Base-by-base conservation (phyloP, 1,140 invertebrate genomes). In the Calosoma granatense region DNA sequence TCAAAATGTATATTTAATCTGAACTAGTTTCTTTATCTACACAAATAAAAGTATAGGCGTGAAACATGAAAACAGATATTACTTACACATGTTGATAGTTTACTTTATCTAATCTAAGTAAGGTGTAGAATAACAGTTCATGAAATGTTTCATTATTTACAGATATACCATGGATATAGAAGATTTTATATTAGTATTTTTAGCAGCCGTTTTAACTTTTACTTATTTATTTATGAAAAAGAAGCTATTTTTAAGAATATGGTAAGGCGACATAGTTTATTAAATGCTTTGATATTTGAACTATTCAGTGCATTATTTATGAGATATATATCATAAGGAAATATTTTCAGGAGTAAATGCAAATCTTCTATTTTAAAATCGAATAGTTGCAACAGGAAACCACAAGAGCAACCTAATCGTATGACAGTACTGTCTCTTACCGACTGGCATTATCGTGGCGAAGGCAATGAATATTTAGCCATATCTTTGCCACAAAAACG, bases 331-430 rank as follows among this genome's bases (percentile, higher is more conserved):
- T 36, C 26, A 36, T 36, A 36, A 36, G 6, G n/a, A 6, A 36
- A 36, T 47, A 47, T 47, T 47, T 47, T 47, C 15, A 47, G 41
- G 41, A 47, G 17, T 47, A 47, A 47, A 17, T 47, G 17, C 17
- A 47, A 47, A 17, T 47, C 41, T 4, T 12, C 15, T 4, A 9
- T 47, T 11, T 11, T 47, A 47, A 47, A 47, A 12, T 17, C 6
- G 9, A 12, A 47, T 11, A 47, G 6, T 12, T 47, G 41, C 17
- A 17, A 47, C 3, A 47, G 3, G 17, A 17, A 12, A 4, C 3
- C 17, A 4, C 41, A 6, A 47, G 15, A 12, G 3, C 15, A 11
- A 17, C 41, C 41, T 12, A 12, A 3, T 12, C 41, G 17, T 9
- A 12, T 47, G 9, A 12, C 41, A 11, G 4, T 47, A 12, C 17